Percentiles rank a stretch among this genome's conserved stretches.
These are phyloP conservation scores for Hofmannophila pseudospretella DNA, from an alignment of 2,888 invertebrate genomes.

Conservation along the genomic window DNA sequence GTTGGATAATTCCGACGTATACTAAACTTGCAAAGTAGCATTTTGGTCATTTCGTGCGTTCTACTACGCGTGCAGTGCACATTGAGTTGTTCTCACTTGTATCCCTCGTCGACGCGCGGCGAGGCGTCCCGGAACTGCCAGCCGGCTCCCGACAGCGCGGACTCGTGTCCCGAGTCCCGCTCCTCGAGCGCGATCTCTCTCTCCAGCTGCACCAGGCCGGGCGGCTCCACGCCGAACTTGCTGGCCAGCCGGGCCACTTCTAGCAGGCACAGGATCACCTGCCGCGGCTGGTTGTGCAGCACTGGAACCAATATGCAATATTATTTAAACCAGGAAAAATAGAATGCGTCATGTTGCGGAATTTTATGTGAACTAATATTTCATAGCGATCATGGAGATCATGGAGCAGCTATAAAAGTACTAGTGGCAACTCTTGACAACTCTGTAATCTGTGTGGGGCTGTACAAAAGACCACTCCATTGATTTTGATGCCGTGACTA, in stretches of 20 bases:
- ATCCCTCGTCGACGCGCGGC: constrained; percentile 26
- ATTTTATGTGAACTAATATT: too few species aligned
- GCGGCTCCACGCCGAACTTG: constrained; percentile 88
- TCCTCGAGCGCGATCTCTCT: constrained; percentile 91
- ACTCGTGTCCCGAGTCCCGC: constrained; percentile 80
- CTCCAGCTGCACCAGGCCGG: constrained; percentile 87
- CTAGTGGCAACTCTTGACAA: too few species aligned
- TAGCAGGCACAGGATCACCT: constrained; percentile 89
- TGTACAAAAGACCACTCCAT: too few species aligned
- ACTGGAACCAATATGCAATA: constrained; percentile 78
- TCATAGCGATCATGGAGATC: too few species aligned
- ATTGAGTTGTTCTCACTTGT: constrained; percentile 41
- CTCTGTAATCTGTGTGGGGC: too few species aligned
- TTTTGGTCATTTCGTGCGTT: not conserved
- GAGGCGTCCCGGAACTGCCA: constrained; percentile 83
- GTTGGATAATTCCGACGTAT: too few species aligned
- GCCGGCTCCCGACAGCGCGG: constrained; percentile 79
- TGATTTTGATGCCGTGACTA: too few species aligned
- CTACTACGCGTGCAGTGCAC: not conserved
- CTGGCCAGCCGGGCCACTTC: constrained; percentile 91
- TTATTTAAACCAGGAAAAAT: too few species aligned
- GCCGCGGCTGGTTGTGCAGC: constrained; percentile 88
- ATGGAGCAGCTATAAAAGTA: too few species aligned
- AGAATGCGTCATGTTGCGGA: too few species aligned
- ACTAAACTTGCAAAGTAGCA: too few species aligned